phyloP scores from a whole-genome alignment of 2,888 invertebrate genomes.

The Drosophila eohydei region DNA sequence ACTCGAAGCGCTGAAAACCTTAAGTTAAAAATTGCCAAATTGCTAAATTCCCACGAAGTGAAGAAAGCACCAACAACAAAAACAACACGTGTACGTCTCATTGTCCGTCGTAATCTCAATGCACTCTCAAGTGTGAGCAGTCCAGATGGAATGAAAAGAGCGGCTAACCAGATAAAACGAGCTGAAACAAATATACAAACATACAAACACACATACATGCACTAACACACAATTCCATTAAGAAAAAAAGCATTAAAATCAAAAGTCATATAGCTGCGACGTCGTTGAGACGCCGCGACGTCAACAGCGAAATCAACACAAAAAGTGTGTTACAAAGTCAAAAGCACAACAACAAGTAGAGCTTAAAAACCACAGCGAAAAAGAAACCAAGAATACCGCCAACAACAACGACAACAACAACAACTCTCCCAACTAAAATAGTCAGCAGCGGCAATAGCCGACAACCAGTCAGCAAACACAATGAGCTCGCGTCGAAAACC shows the following conservation, averaged over 20 bases:
- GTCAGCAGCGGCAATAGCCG: slow-evolving; percentile 43
- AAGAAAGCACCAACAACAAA: slow-evolving; percentile 27
- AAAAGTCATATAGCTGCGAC: slow-evolving; percentile 70
- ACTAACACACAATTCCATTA: slow-evolving; percentile 55
- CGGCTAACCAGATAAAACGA: slow-evolving; percentile 28
- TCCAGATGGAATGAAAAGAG: slow-evolving; percentile 22
- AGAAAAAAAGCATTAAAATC: slow-evolving; percentile 64
- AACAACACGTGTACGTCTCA: slow-evolving; percentile 39
- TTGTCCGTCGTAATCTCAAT: slow-evolving; percentile 39
- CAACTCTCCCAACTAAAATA: slow-evolving; percentile 47
- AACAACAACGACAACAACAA: slow-evolving; percentile 31
- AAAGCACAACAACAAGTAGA: slow-evolving; percentile 79
- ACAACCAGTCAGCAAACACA: slow-evolving; percentile 58
- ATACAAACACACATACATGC: background rate
- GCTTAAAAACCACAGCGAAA: slow-evolving; percentile 73
- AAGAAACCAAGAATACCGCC: slow-evolving; percentile 75
- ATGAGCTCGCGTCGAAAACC: slow-evolving; percentile 69
- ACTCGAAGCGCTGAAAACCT: slow-evolving; percentile 19
- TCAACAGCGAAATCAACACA: slow-evolving; percentile 64
- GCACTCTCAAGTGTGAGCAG: slow-evolving; percentile 40
- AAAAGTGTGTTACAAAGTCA: slow-evolving; percentile 81
- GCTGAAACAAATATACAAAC: slow-evolving; percentile 12
- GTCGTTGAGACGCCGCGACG: slow-evolving; percentile 29
- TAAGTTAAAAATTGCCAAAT: slow-evolving; percentile 35
- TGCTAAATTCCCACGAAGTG: slow-evolving; percentile 57